A percentile compares a stretch with the other conserved stretches of the same genome.
Conservation (phyloP, 2,113 vertebrate genomes). For the Ibidorhyncha struthersii region DNA sequence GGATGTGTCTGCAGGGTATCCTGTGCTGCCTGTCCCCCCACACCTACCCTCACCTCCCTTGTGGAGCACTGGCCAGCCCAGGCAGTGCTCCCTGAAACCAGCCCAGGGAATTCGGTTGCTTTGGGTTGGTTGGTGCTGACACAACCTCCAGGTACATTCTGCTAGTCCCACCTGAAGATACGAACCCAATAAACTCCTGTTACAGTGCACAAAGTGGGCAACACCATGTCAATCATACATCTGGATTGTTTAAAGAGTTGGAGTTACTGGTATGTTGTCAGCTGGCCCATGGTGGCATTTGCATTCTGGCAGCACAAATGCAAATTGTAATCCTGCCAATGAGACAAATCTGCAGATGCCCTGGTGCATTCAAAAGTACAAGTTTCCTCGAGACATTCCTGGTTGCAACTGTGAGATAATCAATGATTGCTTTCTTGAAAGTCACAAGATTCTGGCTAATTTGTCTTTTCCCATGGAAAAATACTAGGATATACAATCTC, state of each 20-base stretch:
- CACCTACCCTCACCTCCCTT: neutral
- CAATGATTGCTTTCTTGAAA: neutral
- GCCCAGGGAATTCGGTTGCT: neutral
- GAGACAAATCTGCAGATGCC: neutral
- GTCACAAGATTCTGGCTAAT: neutral
- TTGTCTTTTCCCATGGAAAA: constrained; percentile 6
- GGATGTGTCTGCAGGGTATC: neutral
- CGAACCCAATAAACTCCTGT: neutral
- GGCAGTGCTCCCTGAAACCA: neutral
- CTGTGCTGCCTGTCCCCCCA: neutral
- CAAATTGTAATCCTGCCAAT: neutral
- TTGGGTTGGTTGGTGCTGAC: neutral
- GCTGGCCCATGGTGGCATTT: neutral
- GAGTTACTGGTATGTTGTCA: neutral
- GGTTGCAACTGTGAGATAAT: neutral
- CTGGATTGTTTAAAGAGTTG: neutral
- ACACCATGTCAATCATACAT: neutral
- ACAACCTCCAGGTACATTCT: neutral
- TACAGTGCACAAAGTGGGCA: accelerated
- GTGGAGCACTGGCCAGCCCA: neutral
- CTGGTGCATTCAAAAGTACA: neutral
- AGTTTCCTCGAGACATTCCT: neutral
- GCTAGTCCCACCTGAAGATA: neutral
- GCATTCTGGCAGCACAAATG: neutral
- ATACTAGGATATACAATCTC: neutral